Conservation (phyloP, 2,113 vertebrate genomes). For the Albula glossodonta region DNA sequence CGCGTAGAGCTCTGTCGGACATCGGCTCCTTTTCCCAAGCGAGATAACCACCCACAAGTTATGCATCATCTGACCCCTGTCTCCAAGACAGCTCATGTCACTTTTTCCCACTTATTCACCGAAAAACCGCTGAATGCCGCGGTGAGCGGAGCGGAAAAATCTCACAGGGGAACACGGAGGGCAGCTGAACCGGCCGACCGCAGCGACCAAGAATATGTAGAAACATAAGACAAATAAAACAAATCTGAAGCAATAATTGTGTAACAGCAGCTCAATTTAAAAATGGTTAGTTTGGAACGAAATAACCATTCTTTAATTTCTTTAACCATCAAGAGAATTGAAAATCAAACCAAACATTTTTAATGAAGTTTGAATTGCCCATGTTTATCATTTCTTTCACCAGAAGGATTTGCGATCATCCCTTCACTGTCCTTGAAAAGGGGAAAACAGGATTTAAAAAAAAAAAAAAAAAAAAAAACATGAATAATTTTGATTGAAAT, state of each 20-base stretch:
- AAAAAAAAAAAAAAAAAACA: too few species aligned
- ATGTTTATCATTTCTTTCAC: too few species aligned
- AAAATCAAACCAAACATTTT: not conserved
- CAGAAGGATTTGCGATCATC: too few species aligned
- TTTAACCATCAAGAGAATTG: not conserved
- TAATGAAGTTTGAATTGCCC: too few species aligned
- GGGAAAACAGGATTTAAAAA: too few species aligned
- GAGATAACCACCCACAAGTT: conserved; percentile 80
- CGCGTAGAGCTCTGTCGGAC: conserved; percentile 82
- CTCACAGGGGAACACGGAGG: not conserved
- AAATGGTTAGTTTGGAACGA: not conserved
- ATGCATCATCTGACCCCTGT: conserved; percentile 72
- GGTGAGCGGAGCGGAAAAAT: not conserved
- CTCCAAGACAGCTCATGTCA: conserved; percentile 66
- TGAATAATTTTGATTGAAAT: too few species aligned
- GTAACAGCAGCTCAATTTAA: not conserved
- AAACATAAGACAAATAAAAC: not conserved
- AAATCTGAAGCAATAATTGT: not conserved
- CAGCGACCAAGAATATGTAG: not conserved
- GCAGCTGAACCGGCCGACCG: not conserved
- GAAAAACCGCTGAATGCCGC: not conserved
- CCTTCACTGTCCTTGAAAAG: too few species aligned
- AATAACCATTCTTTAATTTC: not conserved
- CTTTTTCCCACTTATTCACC: conserved; percentile 24
- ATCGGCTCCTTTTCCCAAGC: conserved; percentile 94